Percentiles rank a stretch among this genome's conserved stretches.
Conservation (phyloP, 2,888 invertebrate species). For the Acronicta psi region DNA sequence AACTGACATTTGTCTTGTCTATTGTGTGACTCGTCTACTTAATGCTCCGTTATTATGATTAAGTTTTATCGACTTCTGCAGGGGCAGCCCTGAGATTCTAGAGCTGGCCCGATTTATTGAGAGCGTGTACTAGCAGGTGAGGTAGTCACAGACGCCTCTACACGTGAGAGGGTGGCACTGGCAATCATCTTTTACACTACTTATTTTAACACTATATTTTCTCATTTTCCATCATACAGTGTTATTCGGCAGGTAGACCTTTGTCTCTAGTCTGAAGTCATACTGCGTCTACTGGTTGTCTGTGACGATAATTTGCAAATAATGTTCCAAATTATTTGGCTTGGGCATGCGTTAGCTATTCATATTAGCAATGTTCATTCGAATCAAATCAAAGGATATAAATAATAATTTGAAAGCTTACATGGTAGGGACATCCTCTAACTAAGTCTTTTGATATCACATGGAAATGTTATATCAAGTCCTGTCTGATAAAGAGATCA, state of each 20-base stretch:
- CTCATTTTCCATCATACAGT: not conserved
- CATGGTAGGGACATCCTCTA: too few relatives aligned
- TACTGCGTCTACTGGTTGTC: too few relatives aligned
- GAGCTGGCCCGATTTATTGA: constrained; percentile 59
- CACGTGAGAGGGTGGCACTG: constrained; percentile 26
- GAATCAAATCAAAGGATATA: too few relatives aligned
- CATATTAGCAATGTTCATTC: too few relatives aligned
- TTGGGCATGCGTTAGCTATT: too few relatives aligned
- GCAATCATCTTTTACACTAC: constrained; percentile 23
- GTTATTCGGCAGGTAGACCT: too few relatives aligned
- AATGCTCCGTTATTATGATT: constrained; percentile 50
- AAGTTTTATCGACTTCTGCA: constrained; percentile 40
- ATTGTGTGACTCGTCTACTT: constrained; percentile 68
- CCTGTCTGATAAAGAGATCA: constrained; percentile 50
- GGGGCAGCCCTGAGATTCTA: constrained; percentile 48
- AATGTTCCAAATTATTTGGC: too few relatives aligned
- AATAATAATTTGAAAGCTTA: too few relatives aligned
- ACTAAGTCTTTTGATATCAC: too few relatives aligned
- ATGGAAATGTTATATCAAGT: constrained; percentile 28
- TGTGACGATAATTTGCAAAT: too few relatives aligned
- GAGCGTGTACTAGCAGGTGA: constrained; percentile 45
- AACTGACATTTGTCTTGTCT: constrained; percentile 78
- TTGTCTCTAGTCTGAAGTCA: too few relatives aligned
- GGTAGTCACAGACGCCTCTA: constrained; percentile 33
- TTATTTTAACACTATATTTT: constrained; percentile 20